Evolutionary conservation across 2,113 vertebrate species (phyloP).

Genomic region (Pygoscelis adeliae): DNA sequence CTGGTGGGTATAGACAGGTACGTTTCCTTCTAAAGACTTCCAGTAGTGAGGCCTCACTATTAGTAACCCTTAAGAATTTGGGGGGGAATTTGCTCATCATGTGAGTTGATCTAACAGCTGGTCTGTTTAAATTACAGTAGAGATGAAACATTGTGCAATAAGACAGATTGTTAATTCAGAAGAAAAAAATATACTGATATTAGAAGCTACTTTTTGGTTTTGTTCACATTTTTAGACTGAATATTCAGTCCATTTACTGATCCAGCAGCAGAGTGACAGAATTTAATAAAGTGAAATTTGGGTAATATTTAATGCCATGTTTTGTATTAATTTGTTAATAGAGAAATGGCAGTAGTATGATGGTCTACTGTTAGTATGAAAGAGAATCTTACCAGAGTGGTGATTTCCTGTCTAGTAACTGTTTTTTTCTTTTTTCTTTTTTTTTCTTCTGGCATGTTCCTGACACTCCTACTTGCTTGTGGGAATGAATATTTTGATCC

Average conservation of each 20-base stretch:
- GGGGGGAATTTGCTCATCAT: neutral
- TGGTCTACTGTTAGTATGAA: neutral
- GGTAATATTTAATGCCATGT: neutral
- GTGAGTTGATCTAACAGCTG: neutral
- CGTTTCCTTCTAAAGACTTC: neutral
- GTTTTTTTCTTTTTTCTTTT: neutral
- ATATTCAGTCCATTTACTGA: neutral
- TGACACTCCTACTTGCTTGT: slow-evolving; percentile 66
- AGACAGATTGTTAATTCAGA: neutral
- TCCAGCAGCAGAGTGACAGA: neutral
- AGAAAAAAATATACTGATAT: neutral
- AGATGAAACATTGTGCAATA: neutral
- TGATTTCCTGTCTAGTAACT: slow-evolving; percentile 54
- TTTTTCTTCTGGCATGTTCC: slow-evolving; percentile 59
- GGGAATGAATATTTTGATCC: slow-evolving; percentile 70
- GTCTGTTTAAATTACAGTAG: neutral
- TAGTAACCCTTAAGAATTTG: neutral
- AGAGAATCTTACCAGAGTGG: slow-evolving; percentile 17
- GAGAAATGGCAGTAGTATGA: neutral
- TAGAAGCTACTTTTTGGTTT: neutral
- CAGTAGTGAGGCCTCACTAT: neutral
- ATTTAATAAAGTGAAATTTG: neutral
- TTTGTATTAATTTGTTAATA: neutral
- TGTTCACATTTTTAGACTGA: neutral
- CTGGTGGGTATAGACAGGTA: neutral